phyloP scores from a whole-genome alignment of 1,140 invertebrate genomes.

The Trinorchestia longiramus region DNA sequence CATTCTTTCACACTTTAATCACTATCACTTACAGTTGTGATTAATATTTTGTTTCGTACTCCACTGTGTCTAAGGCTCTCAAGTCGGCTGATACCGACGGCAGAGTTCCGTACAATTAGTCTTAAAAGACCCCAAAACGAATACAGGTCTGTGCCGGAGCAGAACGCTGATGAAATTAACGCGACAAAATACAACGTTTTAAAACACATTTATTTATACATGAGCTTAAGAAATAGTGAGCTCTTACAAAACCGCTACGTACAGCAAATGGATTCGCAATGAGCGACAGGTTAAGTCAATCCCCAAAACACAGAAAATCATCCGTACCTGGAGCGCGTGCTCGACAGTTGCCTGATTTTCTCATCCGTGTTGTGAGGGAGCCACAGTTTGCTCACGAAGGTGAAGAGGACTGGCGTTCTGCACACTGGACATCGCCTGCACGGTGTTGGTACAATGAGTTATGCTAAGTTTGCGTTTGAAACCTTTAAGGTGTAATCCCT shows the following conservation, averaged over 20 bases:
- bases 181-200: too few relatives aligned
- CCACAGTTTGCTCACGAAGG: not conserved
- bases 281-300: not conserved
- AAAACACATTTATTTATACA: too few relatives aligned
- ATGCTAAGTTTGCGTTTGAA: not conserved
- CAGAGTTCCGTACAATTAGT: too few relatives aligned
- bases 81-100: too few relatives aligned
- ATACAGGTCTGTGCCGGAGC: too few relatives aligned
- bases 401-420: not conserved
- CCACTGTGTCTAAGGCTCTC: too few relatives aligned
- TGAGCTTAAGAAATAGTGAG: too few relatives aligned
- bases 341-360: not conserved
- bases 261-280: not conserved
- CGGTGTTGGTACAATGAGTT: not conserved
- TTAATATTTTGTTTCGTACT: too few relatives aligned
- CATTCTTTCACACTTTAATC: too few relatives aligned
- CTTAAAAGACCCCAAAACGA: too few relatives aligned
- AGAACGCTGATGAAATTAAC: too few relatives aligned
- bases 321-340: not conserved
- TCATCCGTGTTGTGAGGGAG: not conserved
- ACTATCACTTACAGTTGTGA: too few relatives aligned
- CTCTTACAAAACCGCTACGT: not conserved
- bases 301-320: not conserved
- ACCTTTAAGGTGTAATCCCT: not conserved
- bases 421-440: conserved; percentile 23